Conservation (phyloP, 2,113 vertebrate species). For the Cromileptes altivelis region DNA sequence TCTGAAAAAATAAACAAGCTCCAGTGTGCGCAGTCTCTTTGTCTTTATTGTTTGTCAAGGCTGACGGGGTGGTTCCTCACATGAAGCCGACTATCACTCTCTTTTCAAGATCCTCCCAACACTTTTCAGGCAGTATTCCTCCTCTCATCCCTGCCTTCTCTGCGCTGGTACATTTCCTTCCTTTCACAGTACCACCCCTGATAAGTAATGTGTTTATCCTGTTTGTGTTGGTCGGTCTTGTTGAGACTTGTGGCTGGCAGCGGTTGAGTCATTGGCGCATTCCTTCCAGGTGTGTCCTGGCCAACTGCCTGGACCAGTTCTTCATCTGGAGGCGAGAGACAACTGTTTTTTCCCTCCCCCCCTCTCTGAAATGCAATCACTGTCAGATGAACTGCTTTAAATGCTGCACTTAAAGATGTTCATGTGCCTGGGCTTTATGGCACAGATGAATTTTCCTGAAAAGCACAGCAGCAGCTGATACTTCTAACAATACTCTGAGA, state of each 20-base stretch:
- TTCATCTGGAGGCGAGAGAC: conserved; percentile 11
- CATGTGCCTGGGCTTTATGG: background rate
- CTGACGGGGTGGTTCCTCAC: conserved; percentile 19
- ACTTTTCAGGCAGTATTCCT: background rate
- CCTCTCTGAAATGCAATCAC: background rate
- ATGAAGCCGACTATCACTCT: background rate
- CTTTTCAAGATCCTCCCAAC: conserved; percentile 9
- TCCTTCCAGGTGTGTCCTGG: conserved; percentile 53
- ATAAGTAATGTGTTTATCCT: conserved; percentile 25
- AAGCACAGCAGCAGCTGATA: background rate
- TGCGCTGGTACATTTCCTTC: conserved; percentile 26
- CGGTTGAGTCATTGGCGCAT: conserved; percentile 52
- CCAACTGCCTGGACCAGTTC: conserved; percentile 66
- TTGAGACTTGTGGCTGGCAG: conserved; percentile 40
- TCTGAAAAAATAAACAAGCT: background rate
- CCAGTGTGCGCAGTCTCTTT: background rate
- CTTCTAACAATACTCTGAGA: conserved; percentile 10
- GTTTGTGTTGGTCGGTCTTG: conserved; percentile 1
- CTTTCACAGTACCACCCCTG: background rate
- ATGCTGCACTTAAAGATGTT: background rate
- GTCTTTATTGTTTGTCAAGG: background rate
- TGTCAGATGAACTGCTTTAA: background rate
- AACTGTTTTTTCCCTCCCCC: background rate
- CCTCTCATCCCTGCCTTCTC: background rate
- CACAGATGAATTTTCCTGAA: conserved; percentile 15